Conservation (phyloP, 2,888 invertebrate genomes). For the Microdon myrmicae region DNA sequence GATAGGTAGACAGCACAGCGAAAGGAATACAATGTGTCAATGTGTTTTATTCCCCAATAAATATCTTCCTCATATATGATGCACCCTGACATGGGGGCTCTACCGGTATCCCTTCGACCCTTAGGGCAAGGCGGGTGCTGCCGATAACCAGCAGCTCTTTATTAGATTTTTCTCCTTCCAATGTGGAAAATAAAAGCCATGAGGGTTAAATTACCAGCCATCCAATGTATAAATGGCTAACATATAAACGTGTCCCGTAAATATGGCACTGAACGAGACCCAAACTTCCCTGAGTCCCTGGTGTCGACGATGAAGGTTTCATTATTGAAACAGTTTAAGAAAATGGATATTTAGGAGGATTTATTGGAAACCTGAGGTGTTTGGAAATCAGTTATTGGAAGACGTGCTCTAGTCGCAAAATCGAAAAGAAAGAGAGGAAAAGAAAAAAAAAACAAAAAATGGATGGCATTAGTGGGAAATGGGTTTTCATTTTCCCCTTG, state of each 20-base stretch:
- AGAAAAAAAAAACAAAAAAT: too few relatives aligned
- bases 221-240: slow-evolving; percentile 44
- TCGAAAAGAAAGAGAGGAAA: too few relatives aligned
- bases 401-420: slow-evolving; percentile 19
- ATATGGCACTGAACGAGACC: slow-evolving; percentile 11
- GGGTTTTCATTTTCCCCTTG: too few relatives aligned
- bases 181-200: slow-evolving; percentile 48
- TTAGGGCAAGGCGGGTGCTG: too few relatives aligned
- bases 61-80: slow-evolving; percentile 43
- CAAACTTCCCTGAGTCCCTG: background rate
- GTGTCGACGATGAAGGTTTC: slow-evolving; percentile 16
- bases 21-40: slow-evolving; percentile 44
- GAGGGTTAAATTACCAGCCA: slow-evolving; percentile 51
- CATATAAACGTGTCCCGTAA: slow-evolving; percentile 35
- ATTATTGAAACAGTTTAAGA: slow-evolving; percentile 46
- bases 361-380: slow-evolving; percentile 31
- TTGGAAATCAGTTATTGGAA: slow-evolving; percentile 37
- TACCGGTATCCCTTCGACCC: too few relatives aligned
- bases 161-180: slow-evolving; percentile 37
- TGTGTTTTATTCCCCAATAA: slow-evolving; percentile 52
- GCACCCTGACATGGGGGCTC: too few relatives aligned
- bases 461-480: too few relatives aligned
- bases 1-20: slow-evolving; percentile 12
- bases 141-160: slow-evolving; percentile 20
- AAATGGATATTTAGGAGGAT: slow-evolving; percentile 46